Evolutionary conservation across 1,140 invertebrate species (phyloP).

Genomic region (Drosophila kohkoa): DNA sequence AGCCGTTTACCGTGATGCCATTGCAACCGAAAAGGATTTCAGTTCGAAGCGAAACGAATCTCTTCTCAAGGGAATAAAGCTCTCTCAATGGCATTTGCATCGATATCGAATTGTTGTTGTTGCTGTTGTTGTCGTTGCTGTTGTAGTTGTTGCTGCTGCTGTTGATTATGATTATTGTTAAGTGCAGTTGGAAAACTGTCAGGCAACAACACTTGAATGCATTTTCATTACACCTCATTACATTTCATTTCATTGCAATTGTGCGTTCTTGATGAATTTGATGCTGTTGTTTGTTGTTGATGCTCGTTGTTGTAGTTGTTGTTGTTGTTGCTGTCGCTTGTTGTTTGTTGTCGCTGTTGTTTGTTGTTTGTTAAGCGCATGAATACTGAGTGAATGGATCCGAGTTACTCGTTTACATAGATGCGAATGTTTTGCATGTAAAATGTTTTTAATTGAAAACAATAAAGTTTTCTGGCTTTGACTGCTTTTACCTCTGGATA

Average conservation of each 20-base stretch:
- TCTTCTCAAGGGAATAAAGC: conserved; percentile 3
- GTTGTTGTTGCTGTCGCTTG: not conserved
- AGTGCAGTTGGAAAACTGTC: conserved; percentile 74
- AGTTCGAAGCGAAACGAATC: not conserved
- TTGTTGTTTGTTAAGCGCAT: conserved; percentile 40
- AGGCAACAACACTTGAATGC: conserved; percentile 70
- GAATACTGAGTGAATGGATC: conserved; percentile 60
- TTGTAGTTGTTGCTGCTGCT: conserved; percentile 16
- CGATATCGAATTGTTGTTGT: conserved; percentile 32
- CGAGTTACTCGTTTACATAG: conserved; percentile 67
- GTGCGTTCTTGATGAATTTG: conserved; percentile 53
- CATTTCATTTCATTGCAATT: conserved; percentile 81
- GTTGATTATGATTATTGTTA: conserved; percentile 69
- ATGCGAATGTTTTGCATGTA: conserved; percentile 72
- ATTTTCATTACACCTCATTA: conserved; percentile 83
- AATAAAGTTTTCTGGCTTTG: conserved; percentile 74
- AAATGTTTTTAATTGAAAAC: conserved; percentile 83
- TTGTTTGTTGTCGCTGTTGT: conserved; percentile 17
- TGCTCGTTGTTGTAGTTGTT: conserved; percentile 23
- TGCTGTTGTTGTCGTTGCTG: conserved; percentile 42
- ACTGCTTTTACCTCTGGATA: conserved; percentile 10
- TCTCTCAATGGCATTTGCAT: not conserved
- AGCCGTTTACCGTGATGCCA: conserved; percentile 14
- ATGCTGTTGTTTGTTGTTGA: conserved; percentile 15
- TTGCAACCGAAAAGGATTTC: not conserved